Conservation (phyloP, 2,888 invertebrate genomes). For the Tenthredo scrophulariae region DNA sequence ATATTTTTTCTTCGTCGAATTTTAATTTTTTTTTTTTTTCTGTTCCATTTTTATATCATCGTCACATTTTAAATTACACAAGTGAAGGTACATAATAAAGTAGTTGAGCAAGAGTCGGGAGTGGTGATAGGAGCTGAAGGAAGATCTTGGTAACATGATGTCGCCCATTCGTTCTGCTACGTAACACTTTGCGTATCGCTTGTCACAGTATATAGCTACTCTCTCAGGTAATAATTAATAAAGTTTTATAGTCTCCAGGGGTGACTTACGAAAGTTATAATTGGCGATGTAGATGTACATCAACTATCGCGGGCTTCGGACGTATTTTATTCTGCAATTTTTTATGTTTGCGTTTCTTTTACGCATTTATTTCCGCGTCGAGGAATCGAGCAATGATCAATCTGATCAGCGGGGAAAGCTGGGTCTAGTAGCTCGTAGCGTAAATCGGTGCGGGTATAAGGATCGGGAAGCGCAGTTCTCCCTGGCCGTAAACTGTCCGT, state of each 20-base stretch:
- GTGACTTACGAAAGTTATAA: background rate
- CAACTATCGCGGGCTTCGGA: too few relatives aligned
- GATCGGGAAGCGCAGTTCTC: background rate
- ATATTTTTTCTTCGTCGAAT: background rate
- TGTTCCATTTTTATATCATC: background rate
- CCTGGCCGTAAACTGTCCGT: conserved; percentile 11
- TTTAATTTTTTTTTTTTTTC: background rate
- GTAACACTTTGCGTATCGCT: conserved; percentile 46
- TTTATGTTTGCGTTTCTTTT: too few relatives aligned
- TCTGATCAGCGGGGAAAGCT: conserved; percentile 18
- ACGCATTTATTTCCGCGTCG: background rate
- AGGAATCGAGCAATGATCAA: background rate
- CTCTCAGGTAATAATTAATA: background rate
- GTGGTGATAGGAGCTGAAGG: background rate
- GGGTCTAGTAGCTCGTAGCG: conserved; percentile 2
- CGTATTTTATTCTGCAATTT: too few relatives aligned
- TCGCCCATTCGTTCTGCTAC: conserved; percentile 43
- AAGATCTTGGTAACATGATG: conserved; percentile 40
- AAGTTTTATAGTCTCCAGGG: background rate
- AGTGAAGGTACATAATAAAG: background rate
- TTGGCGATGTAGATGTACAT: background rate
- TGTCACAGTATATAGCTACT: background rate
- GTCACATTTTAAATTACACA: conserved; percentile 20
- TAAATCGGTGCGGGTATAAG: conserved; percentile 1
- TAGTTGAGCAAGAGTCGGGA: conserved; percentile 11